Percentiles rank a stretch among this genome's conserved stretches.
phyloP scores from a whole-genome alignment of 2,113 vertebrate genomes.

The Dipodomys ordii region DNA sequence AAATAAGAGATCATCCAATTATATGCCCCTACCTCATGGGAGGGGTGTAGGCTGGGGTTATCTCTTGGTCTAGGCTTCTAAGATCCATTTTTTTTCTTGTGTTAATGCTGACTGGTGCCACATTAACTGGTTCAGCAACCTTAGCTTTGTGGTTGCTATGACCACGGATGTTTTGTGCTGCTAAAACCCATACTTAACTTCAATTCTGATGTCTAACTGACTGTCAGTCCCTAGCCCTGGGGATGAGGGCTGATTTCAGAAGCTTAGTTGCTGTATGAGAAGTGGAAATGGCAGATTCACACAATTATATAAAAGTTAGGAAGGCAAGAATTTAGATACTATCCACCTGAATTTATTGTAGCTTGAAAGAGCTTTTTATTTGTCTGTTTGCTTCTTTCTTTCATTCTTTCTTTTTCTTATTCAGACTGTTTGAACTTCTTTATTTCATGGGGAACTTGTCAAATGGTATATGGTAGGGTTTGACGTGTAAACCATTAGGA shows the following conservation, averaged over 20 bases:
- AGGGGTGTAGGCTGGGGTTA: background rate
- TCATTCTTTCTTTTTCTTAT: background rate
- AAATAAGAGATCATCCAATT: slow-evolving; percentile 74
- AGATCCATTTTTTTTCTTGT: slow-evolving; percentile 59
- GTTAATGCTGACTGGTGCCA: slow-evolving; percentile 62
- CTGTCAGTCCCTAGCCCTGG: background rate
- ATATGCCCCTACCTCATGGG: slow-evolving; percentile 47
- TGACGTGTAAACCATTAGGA: background rate
- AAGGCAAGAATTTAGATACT: background rate
- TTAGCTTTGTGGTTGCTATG: slow-evolving; percentile 73
- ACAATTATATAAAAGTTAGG: accelerated
- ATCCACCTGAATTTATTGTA: background rate
- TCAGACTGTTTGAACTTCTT: background rate
- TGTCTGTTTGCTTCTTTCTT: background rate
- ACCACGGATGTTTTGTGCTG: slow-evolving; percentile 72
- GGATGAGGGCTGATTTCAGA: background rate
- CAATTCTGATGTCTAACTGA: background rate
- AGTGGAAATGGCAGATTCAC: background rate
- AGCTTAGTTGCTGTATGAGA: background rate
- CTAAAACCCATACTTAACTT: slow-evolving; percentile 53
- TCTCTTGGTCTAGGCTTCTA: background rate
- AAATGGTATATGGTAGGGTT: background rate
- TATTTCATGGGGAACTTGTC: background rate
- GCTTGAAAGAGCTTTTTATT: background rate
- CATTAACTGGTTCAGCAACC: slow-evolving; percentile 58